Evolutionary conservation across 2,797 vertebrate genomes (phyloP), one percentile per base, ranked within the genome.

Genomic region (Paedocypris micromegethes): DNA sequence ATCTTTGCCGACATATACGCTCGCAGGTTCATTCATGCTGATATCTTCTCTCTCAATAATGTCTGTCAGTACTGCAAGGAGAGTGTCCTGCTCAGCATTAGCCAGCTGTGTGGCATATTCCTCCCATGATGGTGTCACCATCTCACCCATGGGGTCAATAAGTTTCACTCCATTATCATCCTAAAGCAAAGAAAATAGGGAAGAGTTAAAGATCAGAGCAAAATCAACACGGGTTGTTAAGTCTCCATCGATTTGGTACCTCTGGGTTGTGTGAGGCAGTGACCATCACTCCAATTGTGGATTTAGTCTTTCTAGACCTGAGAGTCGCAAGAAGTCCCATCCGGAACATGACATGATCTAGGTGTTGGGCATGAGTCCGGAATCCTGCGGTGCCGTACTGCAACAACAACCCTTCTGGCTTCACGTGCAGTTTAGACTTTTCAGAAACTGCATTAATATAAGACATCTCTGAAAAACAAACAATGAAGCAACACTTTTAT

Each of bases 201-300:
- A 47, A 47, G 46, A 47, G 46, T 5, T 5, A 47, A 3, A 47
- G 4, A 47, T 23, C 23, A 23, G 23, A 23, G 23, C 23, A 23
- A 23, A 23, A 23, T 23, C 23, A 23, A 1, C 23, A 23, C 23
- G 23, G 23, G 23, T 23, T 23, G 23, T 23, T 23, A 23, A 23
- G 23, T 23, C 23, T 23, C 23, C 23, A 23, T 23, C 23, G 23
- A 1, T 39, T 48, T 23, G 71, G 61, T 78, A 97, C 95, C 86
- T 99, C 97, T 2, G 97, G 94, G 80, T 99, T 99, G 81, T 99
- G 97, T 0, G 96, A 98, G 0, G 97, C 97, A 0, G 96, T 98
- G n/a, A 98, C 94, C 94, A 99, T 93, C 70, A 97, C 79, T 5
- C 94, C 96, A 2, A 98, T 93, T 7, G 92, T 91, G 5, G 91